A percentile compares a stretch with the other conserved stretches of the same genome.
These are phyloP conservation scores for Silvanus unidentatus DNA, from an alignment of 2,888 invertebrate genomes.

Conservation along the genomic window DNA sequence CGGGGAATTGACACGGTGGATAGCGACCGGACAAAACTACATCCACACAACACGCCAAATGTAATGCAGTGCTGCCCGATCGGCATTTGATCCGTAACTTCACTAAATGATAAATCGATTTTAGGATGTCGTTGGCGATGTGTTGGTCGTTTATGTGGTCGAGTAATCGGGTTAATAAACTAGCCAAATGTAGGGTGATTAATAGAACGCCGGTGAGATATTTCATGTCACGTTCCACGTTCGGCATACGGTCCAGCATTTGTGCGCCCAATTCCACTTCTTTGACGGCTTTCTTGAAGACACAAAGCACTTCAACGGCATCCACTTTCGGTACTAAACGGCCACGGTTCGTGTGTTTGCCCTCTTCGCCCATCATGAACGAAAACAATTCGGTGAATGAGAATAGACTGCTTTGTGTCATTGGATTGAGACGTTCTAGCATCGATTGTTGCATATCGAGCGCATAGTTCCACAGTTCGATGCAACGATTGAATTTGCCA, in stretches of 20 bases:
- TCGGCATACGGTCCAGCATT: constrained; percentile 54
- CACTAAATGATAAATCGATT: constrained; percentile 71
- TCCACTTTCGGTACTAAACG: constrained; percentile 67
- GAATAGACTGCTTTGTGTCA: constrained; percentile 90
- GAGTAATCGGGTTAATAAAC: constrained; percentile 63
- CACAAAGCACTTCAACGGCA: constrained; percentile 74
- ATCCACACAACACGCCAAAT: constrained; percentile 79
- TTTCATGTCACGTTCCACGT: constrained; percentile 65
- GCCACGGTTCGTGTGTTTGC: constrained; percentile 51
- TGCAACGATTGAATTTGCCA: constrained; percentile 82
- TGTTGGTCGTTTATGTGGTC: constrained; percentile 43
- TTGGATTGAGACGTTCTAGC: constrained; percentile 85
- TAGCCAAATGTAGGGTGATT: constrained; percentile 78
- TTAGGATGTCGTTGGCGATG: constrained; percentile 57
- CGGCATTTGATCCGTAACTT: constrained; percentile 59
- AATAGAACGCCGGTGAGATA: constrained; percentile 79
- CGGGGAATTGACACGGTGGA: constrained; percentile 67
- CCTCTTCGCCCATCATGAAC: constrained; percentile 88
- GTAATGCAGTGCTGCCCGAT: constrained; percentile 65
- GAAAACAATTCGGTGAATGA: constrained; percentile 93
- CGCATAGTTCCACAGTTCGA: constrained; percentile 94
- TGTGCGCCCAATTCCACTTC: constrained; percentile 65
- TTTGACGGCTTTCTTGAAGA: constrained; percentile 75
- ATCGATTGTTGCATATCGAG: constrained; percentile 93
- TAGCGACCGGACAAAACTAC: constrained; percentile 62